Conservation (phyloP, 2,797 vertebrate species). For the Syngnathus acus region DNA sequence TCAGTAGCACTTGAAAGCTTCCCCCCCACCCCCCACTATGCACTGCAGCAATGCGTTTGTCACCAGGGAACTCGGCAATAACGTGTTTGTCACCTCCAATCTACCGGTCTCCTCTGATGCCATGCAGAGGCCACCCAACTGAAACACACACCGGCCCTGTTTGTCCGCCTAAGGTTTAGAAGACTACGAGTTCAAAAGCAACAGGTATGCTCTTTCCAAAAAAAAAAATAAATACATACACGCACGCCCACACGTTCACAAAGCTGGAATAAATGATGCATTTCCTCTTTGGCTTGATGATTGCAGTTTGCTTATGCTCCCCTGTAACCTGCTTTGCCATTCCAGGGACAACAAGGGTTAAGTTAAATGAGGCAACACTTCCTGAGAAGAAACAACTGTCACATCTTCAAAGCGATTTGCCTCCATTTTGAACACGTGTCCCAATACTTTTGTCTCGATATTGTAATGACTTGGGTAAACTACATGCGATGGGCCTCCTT, state of each 20-base stretch:
- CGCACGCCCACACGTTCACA: conserved; percentile 7
- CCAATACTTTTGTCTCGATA: neutral
- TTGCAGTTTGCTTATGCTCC: conserved; percentile 83
- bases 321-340: conserved; percentile 82
- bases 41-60: conserved; percentile 55
- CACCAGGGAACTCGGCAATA: conserved; percentile 81
- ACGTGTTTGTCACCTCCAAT: conserved; percentile 84
- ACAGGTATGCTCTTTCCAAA: neutral
- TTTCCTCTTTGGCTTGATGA: conserved; percentile 71
- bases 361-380: conserved; percentile 73
- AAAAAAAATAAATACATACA: neutral
- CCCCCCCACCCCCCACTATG: conserved; percentile 33
- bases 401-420: neutral
- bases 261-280: conserved; percentile 71
- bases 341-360: conserved; percentile 72
- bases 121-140: conserved; percentile 74
- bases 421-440: neutral
- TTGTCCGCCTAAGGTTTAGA: conserved; percentile 75
- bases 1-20: conserved; percentile 62
- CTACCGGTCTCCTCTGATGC: conserved; percentile 75
- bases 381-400: neutral
- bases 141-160: conserved; percentile 60
- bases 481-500: conserved; percentile 10
- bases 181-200: neutral
- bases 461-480: conserved; percentile 1